Evolutionary conservation across 2,113 vertebrate genomes (phyloP), one percentile per base, ranked within the genome.

Genomic region (Rousettus leschenaultii): DNA sequence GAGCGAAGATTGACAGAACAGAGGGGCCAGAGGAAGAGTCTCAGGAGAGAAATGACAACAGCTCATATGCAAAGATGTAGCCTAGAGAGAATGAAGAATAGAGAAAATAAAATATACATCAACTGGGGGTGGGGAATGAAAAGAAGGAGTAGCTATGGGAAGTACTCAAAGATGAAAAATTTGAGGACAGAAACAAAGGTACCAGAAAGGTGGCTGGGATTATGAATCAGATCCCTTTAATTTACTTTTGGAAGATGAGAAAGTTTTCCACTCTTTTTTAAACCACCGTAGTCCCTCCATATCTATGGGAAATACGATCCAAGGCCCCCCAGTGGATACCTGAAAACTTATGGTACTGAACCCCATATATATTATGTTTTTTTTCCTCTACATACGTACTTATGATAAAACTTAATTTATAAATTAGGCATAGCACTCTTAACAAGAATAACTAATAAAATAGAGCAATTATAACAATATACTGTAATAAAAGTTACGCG

Each of bases 91-190:
- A 33, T 35, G 28, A 66, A 63, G 18, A 24, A 6, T 10, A 18
- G 28, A 51, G n/a, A 35, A 7, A 43, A 21, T 33, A 48, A 40
- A 59, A 79, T 55, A 18, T 26, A 40, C 13, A 48, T 22, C 2
- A 7, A 6, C 19, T 48, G 19, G 2, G 35, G 15, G 1, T 2
- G 14, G 6, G 16, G 5, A 7, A 33, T 38, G 5, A 19, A 11
- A n/a, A 71, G 12, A 12, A 74, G 19, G 40, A 63, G 16, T 19
- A 24, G 5, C 4, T 12, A 9, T 16, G 5, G 30, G 35, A 79
- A 30, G 5, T 38, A 6, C 30, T 65, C 38, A 18, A 93, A 57
- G 30, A 84, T 45, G 63, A 89, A 38, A 33, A 77, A 71, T 70
- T 15, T 33, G 12, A 89, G 66, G 45, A 51, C 26, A 82, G 73